phyloP scores from a whole-genome alignment of 92 coral and sea anemone genomes.

The Scolanthus callimorphus region DNA sequence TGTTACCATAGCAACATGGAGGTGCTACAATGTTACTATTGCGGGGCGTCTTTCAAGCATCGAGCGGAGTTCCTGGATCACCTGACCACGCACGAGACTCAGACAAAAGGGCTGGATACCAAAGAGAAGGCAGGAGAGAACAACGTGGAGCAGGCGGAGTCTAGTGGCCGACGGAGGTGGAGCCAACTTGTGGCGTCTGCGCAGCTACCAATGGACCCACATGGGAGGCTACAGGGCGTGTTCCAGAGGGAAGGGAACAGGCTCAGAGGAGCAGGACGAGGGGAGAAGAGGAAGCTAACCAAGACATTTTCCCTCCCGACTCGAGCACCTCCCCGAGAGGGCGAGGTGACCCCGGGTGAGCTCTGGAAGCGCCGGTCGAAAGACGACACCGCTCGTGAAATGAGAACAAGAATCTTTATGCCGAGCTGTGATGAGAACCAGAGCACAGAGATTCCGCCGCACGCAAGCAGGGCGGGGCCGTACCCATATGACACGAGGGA shows the following conservation, averaged over 20 bases:
- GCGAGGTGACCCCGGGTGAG: conserved; percentile 6
- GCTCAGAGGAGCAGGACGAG: conserved; percentile 1
- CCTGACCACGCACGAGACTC: conserved; percentile 74
- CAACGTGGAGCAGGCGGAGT: conserved; percentile 7
- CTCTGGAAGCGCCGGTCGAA: conserved; percentile 17
- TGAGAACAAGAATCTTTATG: conserved; percentile 52
- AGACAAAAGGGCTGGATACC: conserved; percentile 17
- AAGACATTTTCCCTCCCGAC: conserved; percentile 31
- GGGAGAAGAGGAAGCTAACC: conserved; percentile 20
- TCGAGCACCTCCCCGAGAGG: conserved; percentile 5
- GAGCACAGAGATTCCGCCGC: conserved; percentile 1
- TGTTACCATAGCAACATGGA: conserved; percentile 76
- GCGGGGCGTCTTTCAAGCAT: conserved; percentile 68
- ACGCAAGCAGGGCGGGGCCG: neutral
- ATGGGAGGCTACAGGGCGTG: neutral
- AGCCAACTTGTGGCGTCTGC: conserved; percentile 36
- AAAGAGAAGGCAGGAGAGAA: conserved; percentile 24
- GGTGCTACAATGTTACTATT: conserved; percentile 74
- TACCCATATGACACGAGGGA: neutral
- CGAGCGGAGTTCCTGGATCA: conserved; percentile 80
- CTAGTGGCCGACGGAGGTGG: conserved; percentile 36
- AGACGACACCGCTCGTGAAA: conserved; percentile 32
- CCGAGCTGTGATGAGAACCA: conserved; percentile 47
- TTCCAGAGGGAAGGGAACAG: neutral
- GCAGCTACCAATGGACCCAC: conserved; percentile 16